Percentiles rank a stretch among this genome's conserved stretches.
phyloP scores from a whole-genome alignment of 1,140 invertebrate genomes.

The Luehdorfia chinensis region DNA sequence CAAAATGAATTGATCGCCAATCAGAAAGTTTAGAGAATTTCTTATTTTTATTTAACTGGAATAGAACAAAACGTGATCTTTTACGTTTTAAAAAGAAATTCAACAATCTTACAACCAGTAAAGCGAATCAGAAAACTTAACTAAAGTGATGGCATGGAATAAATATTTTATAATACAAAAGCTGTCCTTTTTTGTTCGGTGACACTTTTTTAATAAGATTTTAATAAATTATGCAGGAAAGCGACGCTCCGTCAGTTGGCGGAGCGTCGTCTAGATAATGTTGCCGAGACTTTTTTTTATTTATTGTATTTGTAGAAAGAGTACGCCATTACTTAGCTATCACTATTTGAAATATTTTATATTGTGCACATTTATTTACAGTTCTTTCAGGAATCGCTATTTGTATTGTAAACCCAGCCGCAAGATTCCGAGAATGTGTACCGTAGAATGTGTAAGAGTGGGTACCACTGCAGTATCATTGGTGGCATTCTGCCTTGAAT shows the following conservation, averaged over 20 bases:
- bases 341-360: slow-evolving; percentile 1
- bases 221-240: slow-evolving; percentile 19
- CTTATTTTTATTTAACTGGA: not conserved
- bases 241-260: slow-evolving; percentile 16
- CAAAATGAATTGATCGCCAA: no score
- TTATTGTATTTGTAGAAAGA: slow-evolving; percentile 16
- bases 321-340: slow-evolving; percentile 10
- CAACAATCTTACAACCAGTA: slow-evolving; percentile 7
- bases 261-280: slow-evolving; percentile 15
- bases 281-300: slow-evolving; percentile 12
- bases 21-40: no score
- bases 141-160: slow-evolving; percentile 14
- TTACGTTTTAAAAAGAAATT: not conserved
- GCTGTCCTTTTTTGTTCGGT: slow-evolving; percentile 12
- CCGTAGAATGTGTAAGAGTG: no score
- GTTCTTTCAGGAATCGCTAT: no score
- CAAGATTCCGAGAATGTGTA: no score
- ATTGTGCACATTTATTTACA: no score
- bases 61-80: not conserved
- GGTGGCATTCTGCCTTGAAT: no score
- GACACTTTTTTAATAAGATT: slow-evolving; percentile 19
- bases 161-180: slow-evolving; percentile 17
- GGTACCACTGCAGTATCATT: no score
- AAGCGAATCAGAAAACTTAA: slow-evolving; percentile 9
- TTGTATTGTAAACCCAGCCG: no score